phyloP scores from a whole-genome alignment of 2,797 vertebrate genomes.

The Muscicapa striata region DNA sequence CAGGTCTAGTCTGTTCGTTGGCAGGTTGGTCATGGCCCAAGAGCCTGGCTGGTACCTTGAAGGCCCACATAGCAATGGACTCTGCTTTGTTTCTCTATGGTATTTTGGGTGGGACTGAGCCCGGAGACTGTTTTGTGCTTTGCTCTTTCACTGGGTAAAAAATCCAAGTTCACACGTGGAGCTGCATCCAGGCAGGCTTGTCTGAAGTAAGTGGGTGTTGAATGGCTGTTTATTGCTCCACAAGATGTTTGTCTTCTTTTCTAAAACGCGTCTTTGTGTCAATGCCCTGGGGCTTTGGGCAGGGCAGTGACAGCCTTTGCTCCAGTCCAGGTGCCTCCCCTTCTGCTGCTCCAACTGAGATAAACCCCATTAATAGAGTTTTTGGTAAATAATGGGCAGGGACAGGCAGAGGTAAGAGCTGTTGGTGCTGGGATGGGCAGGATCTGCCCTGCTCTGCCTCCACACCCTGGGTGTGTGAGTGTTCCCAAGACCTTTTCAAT shows the following conservation, averaged over 20 bases:
- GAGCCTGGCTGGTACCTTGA: background rate
- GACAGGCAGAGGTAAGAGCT: background rate
- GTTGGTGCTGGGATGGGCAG: background rate
- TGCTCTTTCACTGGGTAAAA: background rate
- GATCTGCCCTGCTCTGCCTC: background rate
- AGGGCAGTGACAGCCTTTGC: background rate
- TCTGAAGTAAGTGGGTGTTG: background rate
- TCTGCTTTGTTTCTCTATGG: background rate
- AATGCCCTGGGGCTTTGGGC: background rate
- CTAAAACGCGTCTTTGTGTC: background rate
- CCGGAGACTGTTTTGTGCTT: background rate
- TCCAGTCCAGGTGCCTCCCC: background rate
- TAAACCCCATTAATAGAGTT: background rate
- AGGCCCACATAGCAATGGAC: fast-evolving
- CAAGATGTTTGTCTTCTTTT: background rate
- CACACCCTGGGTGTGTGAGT: fast-evolving
- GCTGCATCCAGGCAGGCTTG: background rate
- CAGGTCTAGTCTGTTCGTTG: background rate
- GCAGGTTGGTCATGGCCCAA: background rate
- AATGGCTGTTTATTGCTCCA: background rate
- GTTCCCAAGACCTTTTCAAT: background rate
- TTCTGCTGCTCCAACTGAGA: background rate
- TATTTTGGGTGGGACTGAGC: background rate
- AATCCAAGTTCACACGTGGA: background rate
- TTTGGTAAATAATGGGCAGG: background rate